Conservation (phyloP, 2,888 invertebrate species). For the Pristionchus fissidentatus region DNA sequence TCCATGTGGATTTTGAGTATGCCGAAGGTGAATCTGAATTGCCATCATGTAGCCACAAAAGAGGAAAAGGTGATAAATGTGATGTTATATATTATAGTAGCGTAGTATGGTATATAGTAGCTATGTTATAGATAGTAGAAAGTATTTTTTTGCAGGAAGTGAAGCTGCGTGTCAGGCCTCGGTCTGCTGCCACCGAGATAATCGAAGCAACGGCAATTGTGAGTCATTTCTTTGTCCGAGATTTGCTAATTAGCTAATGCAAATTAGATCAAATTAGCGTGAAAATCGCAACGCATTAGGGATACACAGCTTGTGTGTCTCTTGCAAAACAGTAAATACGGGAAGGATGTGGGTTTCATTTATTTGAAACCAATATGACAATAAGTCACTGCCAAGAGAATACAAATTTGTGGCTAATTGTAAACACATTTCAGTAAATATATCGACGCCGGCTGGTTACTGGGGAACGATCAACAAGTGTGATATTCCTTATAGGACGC, state of each 20-base stretch:
- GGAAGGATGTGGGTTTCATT: too few relatives aligned
- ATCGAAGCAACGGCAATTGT: not conserved
- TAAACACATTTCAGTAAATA: not conserved
- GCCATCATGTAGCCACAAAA: not conserved
- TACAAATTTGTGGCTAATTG: not conserved
- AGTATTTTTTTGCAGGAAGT: not conserved
- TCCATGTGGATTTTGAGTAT: slow-evolving; percentile 94
- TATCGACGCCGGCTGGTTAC: slow-evolving; percentile 83
- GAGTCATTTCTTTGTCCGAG: not conserved
- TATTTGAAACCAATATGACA: too few relatives aligned
- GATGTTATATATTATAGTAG: too few relatives aligned
- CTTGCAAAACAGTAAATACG: too few relatives aligned
- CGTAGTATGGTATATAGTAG: too few relatives aligned
- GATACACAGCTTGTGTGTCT: too few relatives aligned
- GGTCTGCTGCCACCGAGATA: slow-evolving; percentile 7
- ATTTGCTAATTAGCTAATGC: too few relatives aligned
- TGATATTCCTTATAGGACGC: slow-evolving; percentile 91
- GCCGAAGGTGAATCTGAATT: slow-evolving; percentile 66
- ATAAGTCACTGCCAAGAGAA: too few relatives aligned
- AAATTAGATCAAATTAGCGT: too few relatives aligned
- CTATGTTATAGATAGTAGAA: too few relatives aligned
- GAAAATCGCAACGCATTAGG: too few relatives aligned
- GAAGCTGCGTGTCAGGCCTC: slow-evolving; percentile 19
- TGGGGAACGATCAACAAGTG: slow-evolving; percentile 97
- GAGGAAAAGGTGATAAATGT: too few relatives aligned